Conservation (phyloP, 2,888 invertebrate species). For the Sesamia inferens region DNA sequence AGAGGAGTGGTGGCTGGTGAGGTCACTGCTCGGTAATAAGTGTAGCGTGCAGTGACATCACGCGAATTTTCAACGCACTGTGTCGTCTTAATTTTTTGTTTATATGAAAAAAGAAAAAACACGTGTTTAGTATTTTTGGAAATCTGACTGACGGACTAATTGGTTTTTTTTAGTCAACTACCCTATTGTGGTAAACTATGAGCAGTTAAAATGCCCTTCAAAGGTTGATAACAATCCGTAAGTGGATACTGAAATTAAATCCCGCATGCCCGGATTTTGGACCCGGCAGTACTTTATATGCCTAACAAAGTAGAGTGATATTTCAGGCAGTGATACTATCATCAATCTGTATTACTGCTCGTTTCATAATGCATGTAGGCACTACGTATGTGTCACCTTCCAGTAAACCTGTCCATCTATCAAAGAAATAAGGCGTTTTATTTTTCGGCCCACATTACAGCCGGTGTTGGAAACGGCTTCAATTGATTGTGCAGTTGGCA, state of each 20-base stretch:
- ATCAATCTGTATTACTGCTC: constrained; percentile 62
- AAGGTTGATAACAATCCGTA: constrained; percentile 40
- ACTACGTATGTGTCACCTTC: constrained; percentile 52
- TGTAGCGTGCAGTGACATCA: no score
- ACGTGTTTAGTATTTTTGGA: no score
- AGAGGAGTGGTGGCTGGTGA: no score
- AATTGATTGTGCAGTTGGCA: constrained; percentile 45
- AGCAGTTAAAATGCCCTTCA: constrained; percentile 34
- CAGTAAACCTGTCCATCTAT: constrained; percentile 54
- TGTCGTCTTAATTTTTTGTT: no score
- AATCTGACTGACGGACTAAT: no score
- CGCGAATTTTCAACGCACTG: no score
- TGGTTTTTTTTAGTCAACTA: no score
- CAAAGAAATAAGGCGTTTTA: constrained; percentile 49
- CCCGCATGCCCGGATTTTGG: constrained; percentile 42
- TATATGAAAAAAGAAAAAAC: no score
- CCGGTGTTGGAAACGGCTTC: constrained; percentile 18
- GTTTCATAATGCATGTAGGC: constrained; percentile 55
- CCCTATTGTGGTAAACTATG: constrained; percentile 19
- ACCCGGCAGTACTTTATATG: constrained; percentile 30
- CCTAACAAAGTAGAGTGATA: constrained; percentile 51
- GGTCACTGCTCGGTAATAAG: no score
- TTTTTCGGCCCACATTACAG: constrained; percentile 35
- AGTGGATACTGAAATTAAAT: constrained; percentile 43
- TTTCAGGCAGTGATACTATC: constrained; percentile 47